Evolutionary conservation across 1,140 invertebrate species (phyloP), one percentile per base, ranked within the genome.

Genomic region (Caenorhabditis brenneri): DNA sequence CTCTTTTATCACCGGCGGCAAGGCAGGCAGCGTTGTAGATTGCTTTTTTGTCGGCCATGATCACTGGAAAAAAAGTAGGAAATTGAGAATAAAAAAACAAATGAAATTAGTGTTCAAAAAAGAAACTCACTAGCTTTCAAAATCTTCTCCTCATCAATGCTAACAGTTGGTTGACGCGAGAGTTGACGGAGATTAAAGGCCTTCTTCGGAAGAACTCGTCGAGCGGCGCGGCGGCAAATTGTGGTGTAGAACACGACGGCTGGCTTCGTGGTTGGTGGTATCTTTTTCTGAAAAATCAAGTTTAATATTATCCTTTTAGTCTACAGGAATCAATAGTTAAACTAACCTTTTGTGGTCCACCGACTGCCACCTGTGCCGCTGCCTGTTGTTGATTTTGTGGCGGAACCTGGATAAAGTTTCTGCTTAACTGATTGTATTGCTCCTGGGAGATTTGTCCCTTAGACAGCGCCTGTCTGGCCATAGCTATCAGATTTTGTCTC

Each of bases 141-240:
- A 24, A 74, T 74, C 36, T 74, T 74, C 65, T 74, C 65, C 9
- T 74, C 69, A 55, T 88, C 85, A 58, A 88, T 60, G 19, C 69
- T 29, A 19, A 49, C 79, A 39, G 74, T 80, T 2, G 88, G 88
- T 19, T 82, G 65, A 12, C 88, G 86, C 1, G 88, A 87, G 19
- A 87, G 42, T 80, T 89, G 89, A n/a, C 86, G 39, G 6, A 89
- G 33, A 58, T 88, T 88, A 36, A 88, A 88, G 6, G 88, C 39
- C 0, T 53, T 65, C 58, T 84, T 88, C 1, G 87, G 87, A 12
- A 87, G 83, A 36, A 88, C 55, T 69, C 88, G 84, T 29, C 84
- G 84, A 65, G 46, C 22, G 7, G 60, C 79, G 29, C 53, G 36
- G 16, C 51, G 88, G 12, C 88, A 49, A 7, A 39, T 80, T 65